Evolutionary conservation across 2,113 vertebrate genomes (phyloP).

Genomic region (Mesembrinibis cayennensis): DNA sequence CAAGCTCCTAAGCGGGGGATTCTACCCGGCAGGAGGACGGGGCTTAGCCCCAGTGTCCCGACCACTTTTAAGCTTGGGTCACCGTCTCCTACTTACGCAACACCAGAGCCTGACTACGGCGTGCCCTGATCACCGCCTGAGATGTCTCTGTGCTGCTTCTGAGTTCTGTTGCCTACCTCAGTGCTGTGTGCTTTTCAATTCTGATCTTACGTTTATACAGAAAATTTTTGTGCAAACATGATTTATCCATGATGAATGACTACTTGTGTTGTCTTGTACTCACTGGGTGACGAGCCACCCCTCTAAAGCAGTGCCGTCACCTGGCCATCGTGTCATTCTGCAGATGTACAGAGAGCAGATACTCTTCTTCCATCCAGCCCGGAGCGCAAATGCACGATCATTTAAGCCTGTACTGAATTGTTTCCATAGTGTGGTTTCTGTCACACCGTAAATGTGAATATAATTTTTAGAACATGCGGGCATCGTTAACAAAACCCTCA

Average conservation of each 20-base stretch:
- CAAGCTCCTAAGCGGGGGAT: neutral
- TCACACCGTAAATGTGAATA: neutral
- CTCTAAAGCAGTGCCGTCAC: neutral
- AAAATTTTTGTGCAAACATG: neutral
- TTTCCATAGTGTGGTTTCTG: conserved; percentile 67
- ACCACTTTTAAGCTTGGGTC: neutral
- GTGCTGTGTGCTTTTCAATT: neutral
- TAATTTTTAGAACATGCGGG: conserved; percentile 34
- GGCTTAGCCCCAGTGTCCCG: neutral
- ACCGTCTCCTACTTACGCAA: neutral
- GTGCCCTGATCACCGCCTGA: neutral
- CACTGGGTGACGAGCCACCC: neutral
- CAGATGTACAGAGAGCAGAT: neutral
- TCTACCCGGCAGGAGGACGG: fast-evolving
- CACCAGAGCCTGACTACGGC: fast-evolving
- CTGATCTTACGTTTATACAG: neutral
- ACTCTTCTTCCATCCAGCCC: neutral
- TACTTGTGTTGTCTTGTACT: neutral
- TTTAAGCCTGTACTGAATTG: neutral
- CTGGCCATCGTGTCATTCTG: neutral
- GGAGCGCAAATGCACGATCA: neutral
- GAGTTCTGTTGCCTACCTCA: neutral
- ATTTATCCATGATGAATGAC: neutral
- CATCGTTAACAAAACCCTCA: conserved; percentile 38
- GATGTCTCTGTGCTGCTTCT: neutral